Percentiles rank a stretch among this genome's conserved stretches.
Conservation (phyloP, 2,888 invertebrate genomes). For the Volucella inanis region DNA sequence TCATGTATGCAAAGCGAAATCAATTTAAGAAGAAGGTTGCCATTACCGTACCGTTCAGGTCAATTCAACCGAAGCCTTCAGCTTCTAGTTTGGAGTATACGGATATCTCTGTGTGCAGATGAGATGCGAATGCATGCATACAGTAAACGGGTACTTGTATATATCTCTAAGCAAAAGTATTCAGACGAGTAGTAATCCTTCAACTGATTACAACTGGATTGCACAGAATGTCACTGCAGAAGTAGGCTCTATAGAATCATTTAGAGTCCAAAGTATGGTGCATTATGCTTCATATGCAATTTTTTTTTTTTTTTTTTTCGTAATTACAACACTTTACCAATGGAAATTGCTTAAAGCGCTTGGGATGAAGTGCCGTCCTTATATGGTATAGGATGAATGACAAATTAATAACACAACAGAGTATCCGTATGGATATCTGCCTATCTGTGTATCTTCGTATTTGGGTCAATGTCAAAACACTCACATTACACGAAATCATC, state of each 20-base stretch:
- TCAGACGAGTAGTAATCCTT: slow-evolving; percentile 18
- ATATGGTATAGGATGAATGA: slow-evolving; percentile 30
- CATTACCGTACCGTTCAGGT: slow-evolving; percentile 58
- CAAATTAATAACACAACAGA: slow-evolving; percentile 52
- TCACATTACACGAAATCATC: slow-evolving; percentile 8
- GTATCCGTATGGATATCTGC: not conserved
- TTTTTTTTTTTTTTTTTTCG: not conserved
- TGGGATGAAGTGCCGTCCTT: not conserved
- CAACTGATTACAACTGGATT: slow-evolving; percentile 18
- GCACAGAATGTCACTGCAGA: slow-evolving; percentile 1
- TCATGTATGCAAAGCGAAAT: slow-evolving; percentile 66
- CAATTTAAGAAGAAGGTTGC: slow-evolving; percentile 65
- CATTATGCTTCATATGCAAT: slow-evolving; percentile 6
- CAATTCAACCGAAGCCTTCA: slow-evolving; percentile 52
- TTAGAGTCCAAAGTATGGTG: not conserved
- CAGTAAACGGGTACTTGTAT: not conserved
- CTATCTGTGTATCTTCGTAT: no score
- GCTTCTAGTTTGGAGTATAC: not conserved
- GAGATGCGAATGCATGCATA: slow-evolving; percentile 12
- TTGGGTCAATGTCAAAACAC: slow-evolving; percentile 61
- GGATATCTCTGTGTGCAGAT: slow-evolving; percentile 13
- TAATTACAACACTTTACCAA: slow-evolving; percentile 10
- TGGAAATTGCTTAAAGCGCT: slow-evolving; percentile 15
- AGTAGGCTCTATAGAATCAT: not conserved
- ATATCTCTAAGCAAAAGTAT: not conserved